A percentile compares a stretch with the other conserved stretches of the same genome.
Conservation (phyloP, 2,888 invertebrate genomes). For the Lumbricus terrestris region DNA sequence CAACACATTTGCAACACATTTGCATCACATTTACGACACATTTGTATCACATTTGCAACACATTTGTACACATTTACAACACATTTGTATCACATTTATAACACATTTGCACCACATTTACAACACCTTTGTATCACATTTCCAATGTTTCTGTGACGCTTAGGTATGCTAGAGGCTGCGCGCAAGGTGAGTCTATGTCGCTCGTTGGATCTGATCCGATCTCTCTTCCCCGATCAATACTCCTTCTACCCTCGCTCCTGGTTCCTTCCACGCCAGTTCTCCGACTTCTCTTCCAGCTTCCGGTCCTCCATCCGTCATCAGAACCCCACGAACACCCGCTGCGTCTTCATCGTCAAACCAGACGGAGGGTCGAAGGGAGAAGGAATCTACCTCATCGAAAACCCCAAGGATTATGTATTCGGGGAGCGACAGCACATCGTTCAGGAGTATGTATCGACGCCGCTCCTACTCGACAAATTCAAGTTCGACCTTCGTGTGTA, state of each 20-base stretch:
- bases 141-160: too few relatives aligned
- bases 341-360: constrained; percentile 62
- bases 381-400: constrained; percentile 61
- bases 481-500: constrained; percentile 43
- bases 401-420: constrained; percentile 53
- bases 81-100: too few relatives aligned
- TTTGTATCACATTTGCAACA: too few relatives aligned
- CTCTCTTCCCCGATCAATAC: constrained; percentile 60
- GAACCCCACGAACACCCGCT: background rate
- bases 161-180: constrained; percentile 58
- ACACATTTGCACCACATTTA: too few relatives aligned
- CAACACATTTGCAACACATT: too few relatives aligned
- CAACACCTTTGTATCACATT: too few relatives aligned
- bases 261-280: constrained; percentile 61
- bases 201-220: constrained; percentile 59
- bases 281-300: constrained; percentile 48
- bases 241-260: constrained; percentile 62
- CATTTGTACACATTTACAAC: too few relatives aligned
- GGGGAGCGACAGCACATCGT: constrained; percentile 27
- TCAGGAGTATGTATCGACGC: constrained; percentile 60
- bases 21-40: too few relatives aligned
- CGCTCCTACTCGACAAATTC: constrained; percentile 57
- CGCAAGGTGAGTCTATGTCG: constrained; percentile 61
- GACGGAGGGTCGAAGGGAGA: constrained; percentile 63
- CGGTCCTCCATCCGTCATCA: constrained; percentile 16